A percentile compares a stretch with the other conserved stretches of the same genome.
Conservation (phyloP, 2,797 vertebrate species). For the Masticophis lateralis region DNA sequence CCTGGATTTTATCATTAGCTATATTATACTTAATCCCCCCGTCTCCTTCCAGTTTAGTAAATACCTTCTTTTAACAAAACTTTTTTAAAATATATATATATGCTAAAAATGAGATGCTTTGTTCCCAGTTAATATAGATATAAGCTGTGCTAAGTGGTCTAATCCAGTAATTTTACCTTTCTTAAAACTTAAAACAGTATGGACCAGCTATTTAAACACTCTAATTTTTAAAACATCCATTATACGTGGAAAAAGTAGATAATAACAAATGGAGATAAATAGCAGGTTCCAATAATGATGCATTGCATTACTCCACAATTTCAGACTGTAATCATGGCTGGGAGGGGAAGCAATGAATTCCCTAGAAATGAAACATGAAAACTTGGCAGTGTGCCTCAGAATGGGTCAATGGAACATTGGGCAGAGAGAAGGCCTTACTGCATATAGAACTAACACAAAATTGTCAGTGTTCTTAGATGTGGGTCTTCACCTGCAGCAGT, state of each 20-base stretch:
- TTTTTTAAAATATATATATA: not conserved
- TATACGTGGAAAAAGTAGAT: slow-evolving; percentile 28
- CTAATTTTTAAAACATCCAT: slow-evolving; percentile 29
- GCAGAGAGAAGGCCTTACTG: not conserved
- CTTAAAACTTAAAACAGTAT: slow-evolving; percentile 27
- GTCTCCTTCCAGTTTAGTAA: not conserved
- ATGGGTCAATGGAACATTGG: not conserved
- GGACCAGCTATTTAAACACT: slow-evolving; percentile 20
- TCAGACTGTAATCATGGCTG: not conserved
- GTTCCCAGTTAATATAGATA: slow-evolving; percentile 27
- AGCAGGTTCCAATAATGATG: slow-evolving; percentile 27
- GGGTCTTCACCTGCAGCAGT: not conserved
- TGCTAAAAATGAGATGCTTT: slow-evolving; percentile 17
- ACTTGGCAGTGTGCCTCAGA: not conserved
- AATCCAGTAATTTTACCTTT: slow-evolving; percentile 33
- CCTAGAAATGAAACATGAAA: not conserved
- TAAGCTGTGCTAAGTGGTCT: slow-evolving; percentile 19
- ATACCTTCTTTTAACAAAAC: slow-evolving; percentile 29
- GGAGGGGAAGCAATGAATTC: not conserved
- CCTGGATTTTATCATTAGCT: slow-evolving; percentile 8
- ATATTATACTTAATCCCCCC: slow-evolving; percentile 1
- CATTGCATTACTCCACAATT: slow-evolving; percentile 23
- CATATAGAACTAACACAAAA: not conserved
- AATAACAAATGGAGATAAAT: slow-evolving; percentile 33
- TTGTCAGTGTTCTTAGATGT: not conserved